phyloP scores from a whole-genome alignment of 2,888 invertebrate species.

The Eurytoma californica region DNA sequence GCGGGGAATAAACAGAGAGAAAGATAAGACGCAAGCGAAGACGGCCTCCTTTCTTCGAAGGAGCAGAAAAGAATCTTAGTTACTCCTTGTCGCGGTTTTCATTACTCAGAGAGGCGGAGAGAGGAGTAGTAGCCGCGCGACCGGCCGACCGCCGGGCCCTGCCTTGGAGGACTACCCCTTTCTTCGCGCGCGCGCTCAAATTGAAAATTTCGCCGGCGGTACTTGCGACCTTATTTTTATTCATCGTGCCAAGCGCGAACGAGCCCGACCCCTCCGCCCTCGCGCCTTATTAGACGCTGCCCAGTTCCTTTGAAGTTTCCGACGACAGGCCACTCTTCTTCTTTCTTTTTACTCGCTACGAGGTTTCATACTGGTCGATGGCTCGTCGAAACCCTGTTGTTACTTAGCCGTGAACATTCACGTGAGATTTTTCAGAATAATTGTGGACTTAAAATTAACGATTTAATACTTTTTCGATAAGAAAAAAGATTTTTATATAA shows the following conservation, averaged over 20 bases:
- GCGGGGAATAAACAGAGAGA: conserved; percentile 29
- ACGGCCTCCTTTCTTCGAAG: conserved; percentile 32
- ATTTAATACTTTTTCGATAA: too few relatives aligned
- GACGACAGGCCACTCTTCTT: too few relatives aligned
- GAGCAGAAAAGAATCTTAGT: conserved; percentile 44
- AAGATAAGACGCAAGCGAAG: neutral
- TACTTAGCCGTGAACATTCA: too few relatives aligned
- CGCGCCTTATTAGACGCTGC: conserved; percentile 22
- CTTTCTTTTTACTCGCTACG: too few relatives aligned
- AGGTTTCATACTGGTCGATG: too few relatives aligned
- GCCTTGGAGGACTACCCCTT: conserved; percentile 25
- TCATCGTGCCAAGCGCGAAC: conserved; percentile 21
- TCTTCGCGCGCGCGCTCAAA: conserved; percentile 60
- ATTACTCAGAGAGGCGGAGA: conserved; percentile 52
- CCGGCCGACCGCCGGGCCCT: neutral
- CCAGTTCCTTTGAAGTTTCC: conserved; percentile 15
- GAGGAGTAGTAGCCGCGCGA: conserved; percentile 29
- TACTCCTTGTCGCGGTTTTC: conserved; percentile 54
- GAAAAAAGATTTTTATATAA: too few relatives aligned
- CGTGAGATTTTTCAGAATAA: too few relatives aligned
- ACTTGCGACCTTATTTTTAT: conserved; percentile 56
- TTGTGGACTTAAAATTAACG: too few relatives aligned
- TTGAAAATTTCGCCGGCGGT: conserved; percentile 70
- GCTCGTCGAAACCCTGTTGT: too few relatives aligned
- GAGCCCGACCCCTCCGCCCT: conserved; percentile 20